A percentile compares a stretch with the other conserved stretches of the same genome.
Conservation (phyloP, 2,797 vertebrate genomes). For the Lepidocolaptes lacrymiger region DNA sequence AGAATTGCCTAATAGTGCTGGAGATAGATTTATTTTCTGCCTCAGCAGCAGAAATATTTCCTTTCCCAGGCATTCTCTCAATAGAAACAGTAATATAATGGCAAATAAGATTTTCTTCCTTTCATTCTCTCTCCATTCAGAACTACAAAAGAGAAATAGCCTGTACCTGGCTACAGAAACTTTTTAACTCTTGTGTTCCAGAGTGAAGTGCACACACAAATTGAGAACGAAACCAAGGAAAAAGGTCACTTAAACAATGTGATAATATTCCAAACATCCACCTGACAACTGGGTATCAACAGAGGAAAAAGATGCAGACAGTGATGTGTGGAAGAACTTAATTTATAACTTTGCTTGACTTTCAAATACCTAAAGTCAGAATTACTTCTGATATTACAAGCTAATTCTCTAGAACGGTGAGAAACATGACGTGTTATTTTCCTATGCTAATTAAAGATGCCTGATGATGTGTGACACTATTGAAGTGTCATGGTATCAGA, state of each 20-base stretch:
- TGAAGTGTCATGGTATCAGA: accelerated
- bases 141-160: not conserved
- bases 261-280: not conserved
- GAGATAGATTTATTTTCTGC: slow-evolving; percentile 12
- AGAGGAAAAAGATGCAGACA: not conserved
- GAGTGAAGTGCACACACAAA: not conserved
- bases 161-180: not conserved
- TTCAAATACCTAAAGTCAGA: not conserved
- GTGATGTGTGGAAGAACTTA: not conserved
- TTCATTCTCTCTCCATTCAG: slow-evolving; percentile 14
- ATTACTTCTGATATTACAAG: not conserved
- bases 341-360: not conserved
- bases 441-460: not conserved
- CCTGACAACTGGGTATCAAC: not conserved
- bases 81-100: slow-evolving; percentile 1
- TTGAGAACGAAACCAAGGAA: not conserved
- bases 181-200: not conserved
- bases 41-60: slow-evolving; percentile 25
- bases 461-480: not conserved
- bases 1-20: not conserved
- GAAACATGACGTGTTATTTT: not conserved
- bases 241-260: not conserved
- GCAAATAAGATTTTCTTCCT: slow-evolving; percentile 35
- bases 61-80: slow-evolving; percentile 5
- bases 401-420: not conserved